Evolutionary conservation across 2,113 vertebrate species (phyloP).

Genomic region (Aepyceros melampus): DNA sequence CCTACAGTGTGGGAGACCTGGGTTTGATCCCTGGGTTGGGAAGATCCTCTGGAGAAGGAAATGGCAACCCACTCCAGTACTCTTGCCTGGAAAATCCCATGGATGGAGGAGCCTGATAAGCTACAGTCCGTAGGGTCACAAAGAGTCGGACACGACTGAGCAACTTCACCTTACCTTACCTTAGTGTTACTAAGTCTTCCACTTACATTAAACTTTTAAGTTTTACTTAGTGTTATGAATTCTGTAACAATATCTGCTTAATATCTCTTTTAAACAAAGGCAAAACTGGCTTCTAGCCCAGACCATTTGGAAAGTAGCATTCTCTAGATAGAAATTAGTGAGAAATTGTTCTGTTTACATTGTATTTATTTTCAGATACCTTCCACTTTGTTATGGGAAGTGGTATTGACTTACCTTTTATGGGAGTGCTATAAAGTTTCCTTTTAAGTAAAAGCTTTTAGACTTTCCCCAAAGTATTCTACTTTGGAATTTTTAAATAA

Average conservation of each 20-base stretch:
- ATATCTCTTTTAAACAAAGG: neutral
- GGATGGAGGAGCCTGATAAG: neutral
- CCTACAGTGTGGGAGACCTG: neutral
- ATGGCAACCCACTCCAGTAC: neutral
- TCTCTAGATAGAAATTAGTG: neutral
- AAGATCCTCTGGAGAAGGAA: neutral
- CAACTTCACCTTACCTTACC: neutral
- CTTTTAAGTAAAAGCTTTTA: neutral
- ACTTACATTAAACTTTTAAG: neutral
- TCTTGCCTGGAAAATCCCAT: neutral
- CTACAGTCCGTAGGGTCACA: neutral
- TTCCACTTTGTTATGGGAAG: neutral
- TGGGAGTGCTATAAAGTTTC: neutral
- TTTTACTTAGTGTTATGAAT: neutral
- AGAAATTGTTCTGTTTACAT: neutral
- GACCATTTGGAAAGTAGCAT: neutral
- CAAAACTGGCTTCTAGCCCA: neutral
- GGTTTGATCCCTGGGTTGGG: neutral
- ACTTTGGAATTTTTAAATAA: neutral
- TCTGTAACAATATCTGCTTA: neutral
- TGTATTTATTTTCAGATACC: slow-evolving; percentile 7
- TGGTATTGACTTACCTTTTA: neutral
- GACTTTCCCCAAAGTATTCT: neutral
- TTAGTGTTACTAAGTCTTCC: neutral
- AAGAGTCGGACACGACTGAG: neutral